Base-by-base conservation (phyloP, 2,888 invertebrate genomes). In the Acrobeloides nanus region DNA sequence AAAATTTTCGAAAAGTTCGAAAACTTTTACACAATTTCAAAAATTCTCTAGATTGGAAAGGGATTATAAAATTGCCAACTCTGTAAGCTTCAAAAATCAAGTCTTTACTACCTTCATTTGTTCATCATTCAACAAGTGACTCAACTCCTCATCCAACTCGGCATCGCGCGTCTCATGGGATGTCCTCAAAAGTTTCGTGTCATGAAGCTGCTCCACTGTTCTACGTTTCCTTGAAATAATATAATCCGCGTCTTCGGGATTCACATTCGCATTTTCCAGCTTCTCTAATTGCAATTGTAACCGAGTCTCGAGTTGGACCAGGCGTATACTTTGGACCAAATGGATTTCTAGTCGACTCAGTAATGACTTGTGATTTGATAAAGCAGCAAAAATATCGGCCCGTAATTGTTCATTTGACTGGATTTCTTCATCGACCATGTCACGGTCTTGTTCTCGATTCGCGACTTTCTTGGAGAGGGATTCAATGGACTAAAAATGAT, bases 381-480 rank as follows among this genome's bases (percentile, higher is more conserved):
- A 38, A 17, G 37, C 7, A 17, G 35, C 43, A 24, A 44, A 44
- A 23, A 44, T 7, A 4, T 25, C 25, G 27, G 17, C 5, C 24
- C 34, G 27, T 7, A 44, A 31, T 24, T 42, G 31, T 27, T 35
- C 40, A 20, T 38, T 44, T 24, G 35, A 35, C 17, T 18, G 37
- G 26, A 44, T 12, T 23, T 44, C 45, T 15, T 26, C 24, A 8
- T 18, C 25, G 21, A 44, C 12, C 18, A 44, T 10, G 23, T 43
- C 45, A 23, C 40, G 25, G 18, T 44, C 45, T 32, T 44, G 43
- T 24, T 44, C 38, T 17, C 45, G 45, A 8, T 44, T 39, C 17
- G 5, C 27, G 24, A 27, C 24, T 15, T 44, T 44, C 20, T n/a
- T 17, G 17, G 42, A 24, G 26, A 44, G 15, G 8, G 45, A 44